These are phyloP conservation scores for Gnathonemus longibarbis DNA, from an alignment of 2,113 vertebrate species.

Conservation along the genomic window DNA sequence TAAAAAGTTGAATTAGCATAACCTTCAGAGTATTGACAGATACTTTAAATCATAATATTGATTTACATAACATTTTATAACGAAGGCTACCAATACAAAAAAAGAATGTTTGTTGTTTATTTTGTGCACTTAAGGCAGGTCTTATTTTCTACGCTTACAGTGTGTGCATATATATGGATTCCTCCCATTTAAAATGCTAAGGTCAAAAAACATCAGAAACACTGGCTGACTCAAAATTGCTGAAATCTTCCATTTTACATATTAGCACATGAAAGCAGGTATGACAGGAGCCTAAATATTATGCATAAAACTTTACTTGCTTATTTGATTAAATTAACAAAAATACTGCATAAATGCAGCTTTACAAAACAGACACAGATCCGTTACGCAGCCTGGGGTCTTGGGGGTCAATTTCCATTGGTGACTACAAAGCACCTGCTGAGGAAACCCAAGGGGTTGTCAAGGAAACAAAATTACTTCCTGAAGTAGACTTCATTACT, in stretches of 20 bases:
- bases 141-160: neutral
- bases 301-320: neutral
- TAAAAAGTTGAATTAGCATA: neutral
- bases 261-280: neutral
- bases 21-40: neutral
- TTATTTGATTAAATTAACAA: neutral
- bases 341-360: neutral
- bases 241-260: neutral
- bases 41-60: neutral
- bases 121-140: neutral
- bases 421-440: neutral
- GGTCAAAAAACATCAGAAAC: neutral
- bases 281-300: neutral
- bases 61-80: neutral
- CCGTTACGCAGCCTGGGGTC: neutral
- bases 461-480: conserved; percentile 6
- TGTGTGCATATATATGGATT: neutral
- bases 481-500: neutral
- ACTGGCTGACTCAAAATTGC: neutral
- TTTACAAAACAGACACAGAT: neutral
- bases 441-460: conserved; percentile 8
- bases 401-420: neutral
- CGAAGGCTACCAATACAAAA: neutral
- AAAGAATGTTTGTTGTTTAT: neutral
- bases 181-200: neutral